Conservation (phyloP, 2,888 invertebrate genomes). For the Morpho helenor region DNA sequence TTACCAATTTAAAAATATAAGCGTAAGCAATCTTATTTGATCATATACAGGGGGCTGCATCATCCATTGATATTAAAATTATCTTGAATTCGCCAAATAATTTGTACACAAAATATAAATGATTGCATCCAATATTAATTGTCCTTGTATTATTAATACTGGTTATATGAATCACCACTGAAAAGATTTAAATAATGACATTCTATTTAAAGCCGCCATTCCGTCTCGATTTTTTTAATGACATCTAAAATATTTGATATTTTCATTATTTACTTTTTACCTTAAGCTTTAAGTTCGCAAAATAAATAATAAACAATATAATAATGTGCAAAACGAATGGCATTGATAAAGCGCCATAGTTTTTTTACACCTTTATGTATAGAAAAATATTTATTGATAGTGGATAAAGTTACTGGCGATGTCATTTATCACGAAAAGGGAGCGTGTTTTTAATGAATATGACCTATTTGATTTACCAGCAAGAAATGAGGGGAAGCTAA, state of each 20-base stretch:
- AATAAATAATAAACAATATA: slow-evolving; percentile 45
- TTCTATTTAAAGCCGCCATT: slow-evolving; percentile 54
- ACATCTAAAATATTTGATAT: slow-evolving; percentile 64
- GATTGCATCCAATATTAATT: no score
- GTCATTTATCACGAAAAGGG: slow-evolving; percentile 74
- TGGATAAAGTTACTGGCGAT: slow-evolving; percentile 44
- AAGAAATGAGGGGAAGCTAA: slow-evolving; percentile 76
- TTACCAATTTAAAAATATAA: no score
- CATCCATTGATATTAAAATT: no score
- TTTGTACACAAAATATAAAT: no score
- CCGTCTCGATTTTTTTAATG: slow-evolving; percentile 60
- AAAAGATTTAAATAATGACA: slow-evolving; percentile 36
- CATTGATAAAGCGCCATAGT: slow-evolving; percentile 42
- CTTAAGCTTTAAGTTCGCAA: slow-evolving; percentile 36
- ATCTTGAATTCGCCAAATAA: no score
- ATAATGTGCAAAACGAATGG: slow-evolving; percentile 61
- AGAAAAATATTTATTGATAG: slow-evolving; percentile 47
- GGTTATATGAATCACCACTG: background rate
- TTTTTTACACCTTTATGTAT: slow-evolving; percentile 46
- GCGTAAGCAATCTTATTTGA: no score
- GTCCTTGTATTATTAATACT: no score
- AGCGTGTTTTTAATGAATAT: slow-evolving; percentile 68
- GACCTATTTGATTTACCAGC: slow-evolving; percentile 64
- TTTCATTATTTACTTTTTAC: slow-evolving; percentile 59
- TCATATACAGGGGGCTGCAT: no score